Percentiles rank a stretch among this genome's conserved stretches.
Conservation (phyloP, 2,113 vertebrate genomes). For the Climacteris rufus region DNA sequence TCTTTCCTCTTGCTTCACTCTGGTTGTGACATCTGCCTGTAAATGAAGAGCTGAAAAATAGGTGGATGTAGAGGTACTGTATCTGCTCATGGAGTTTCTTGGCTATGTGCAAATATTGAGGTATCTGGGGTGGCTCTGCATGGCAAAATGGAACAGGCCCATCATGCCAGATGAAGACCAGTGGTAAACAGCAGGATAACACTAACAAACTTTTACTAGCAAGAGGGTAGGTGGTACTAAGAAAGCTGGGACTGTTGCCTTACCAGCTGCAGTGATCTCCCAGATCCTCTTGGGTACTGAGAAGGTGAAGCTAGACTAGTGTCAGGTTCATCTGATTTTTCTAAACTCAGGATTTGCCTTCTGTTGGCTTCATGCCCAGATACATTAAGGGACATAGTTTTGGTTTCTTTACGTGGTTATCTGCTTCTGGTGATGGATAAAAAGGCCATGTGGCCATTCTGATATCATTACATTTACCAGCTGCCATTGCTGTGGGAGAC, state of each 20-base stretch:
- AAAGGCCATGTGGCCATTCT: conserved; percentile 10
- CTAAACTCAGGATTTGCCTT: neutral
- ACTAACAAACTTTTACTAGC: neutral
- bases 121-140: neutral
- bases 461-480: conserved; percentile 39
- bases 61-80: neutral
- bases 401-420: neutral
- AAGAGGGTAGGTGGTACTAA: neutral
- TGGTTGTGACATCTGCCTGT: neutral
- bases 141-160: neutral
- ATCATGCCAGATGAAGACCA: neutral
- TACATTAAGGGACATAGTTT: neutral
- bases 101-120: neutral
- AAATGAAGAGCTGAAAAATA: neutral
- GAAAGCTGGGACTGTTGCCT: neutral
- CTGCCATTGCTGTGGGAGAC: neutral
- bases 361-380: conserved; percentile 16
- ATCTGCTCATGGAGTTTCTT: neutral
- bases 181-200: neutral
- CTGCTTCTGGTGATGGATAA: conserved; percentile 23
- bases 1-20: neutral
- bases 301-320: neutral
- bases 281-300: neutral
- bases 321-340: conserved; percentile 9
- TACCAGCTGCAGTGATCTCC: neutral